phyloP scores from a whole-genome alignment of 2,888 invertebrate species.

The Nasonia oneida region DNA sequence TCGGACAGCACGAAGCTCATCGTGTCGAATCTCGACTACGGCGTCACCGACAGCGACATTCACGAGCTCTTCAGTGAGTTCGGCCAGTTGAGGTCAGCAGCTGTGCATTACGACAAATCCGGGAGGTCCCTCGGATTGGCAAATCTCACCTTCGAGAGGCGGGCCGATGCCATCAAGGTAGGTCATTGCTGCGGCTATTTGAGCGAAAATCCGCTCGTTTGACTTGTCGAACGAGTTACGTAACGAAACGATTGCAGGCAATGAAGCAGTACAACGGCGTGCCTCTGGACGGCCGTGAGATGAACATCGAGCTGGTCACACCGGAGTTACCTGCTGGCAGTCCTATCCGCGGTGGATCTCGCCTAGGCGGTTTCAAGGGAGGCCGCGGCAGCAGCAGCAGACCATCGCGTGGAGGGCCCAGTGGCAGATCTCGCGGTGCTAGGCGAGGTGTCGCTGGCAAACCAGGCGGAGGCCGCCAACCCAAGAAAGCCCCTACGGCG shows the following conservation, averaged over 20 bases:
- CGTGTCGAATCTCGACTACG: slow-evolving; percentile 98
- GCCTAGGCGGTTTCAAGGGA: background rate
- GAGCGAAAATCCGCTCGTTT: too few relatives aligned
- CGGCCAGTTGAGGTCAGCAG: slow-evolving; percentile 95
- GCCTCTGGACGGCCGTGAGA: slow-evolving; percentile 96
- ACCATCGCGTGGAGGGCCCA: background rate
- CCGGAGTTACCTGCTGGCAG: slow-evolving; percentile 86
- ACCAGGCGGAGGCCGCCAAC: slow-evolving; percentile 75
- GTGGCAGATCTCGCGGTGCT: background rate
- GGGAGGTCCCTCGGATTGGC: slow-evolving; percentile 98
- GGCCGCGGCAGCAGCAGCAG: too few relatives aligned
- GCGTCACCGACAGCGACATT: slow-evolving; percentile 97
- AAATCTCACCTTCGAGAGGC: slow-evolving; percentile 96
- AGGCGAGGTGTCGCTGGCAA: background rate
- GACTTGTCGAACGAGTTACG: background rate
- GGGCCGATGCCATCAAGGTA: slow-evolving; percentile 92
- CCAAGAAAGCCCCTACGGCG: slow-evolving; percentile 85
- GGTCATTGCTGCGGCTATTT: background rate
- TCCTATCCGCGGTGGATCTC: slow-evolving; percentile 64
- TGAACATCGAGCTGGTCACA: slow-evolving; percentile 95
- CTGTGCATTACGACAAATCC: slow-evolving; percentile 98
- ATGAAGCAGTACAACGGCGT: slow-evolving; percentile 99
- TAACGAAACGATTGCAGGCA: slow-evolving; percentile 79
- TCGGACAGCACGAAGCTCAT: slow-evolving; percentile 90
- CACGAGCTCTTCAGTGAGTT: slow-evolving; percentile 98